phyloP scores from a whole-genome alignment of 2,888 invertebrate species.

The Blastobasis adustella region DNA sequence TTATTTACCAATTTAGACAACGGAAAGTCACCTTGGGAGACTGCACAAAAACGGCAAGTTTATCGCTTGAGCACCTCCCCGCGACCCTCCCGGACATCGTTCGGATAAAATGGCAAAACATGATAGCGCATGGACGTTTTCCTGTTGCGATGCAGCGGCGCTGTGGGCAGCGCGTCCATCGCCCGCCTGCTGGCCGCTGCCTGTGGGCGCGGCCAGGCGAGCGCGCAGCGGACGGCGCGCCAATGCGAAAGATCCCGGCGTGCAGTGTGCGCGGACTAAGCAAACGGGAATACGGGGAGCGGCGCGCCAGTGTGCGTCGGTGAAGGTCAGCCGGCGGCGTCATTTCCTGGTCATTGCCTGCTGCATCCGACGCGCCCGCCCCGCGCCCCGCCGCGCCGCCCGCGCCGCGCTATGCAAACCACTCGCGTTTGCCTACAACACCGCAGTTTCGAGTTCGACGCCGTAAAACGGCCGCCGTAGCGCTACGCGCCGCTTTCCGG shows the following conservation, averaged over 20 bases:
- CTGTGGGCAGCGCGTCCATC: not conserved
- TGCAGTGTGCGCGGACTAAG: slow-evolving; percentile 2
- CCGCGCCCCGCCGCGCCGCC: slow-evolving; percentile 11
- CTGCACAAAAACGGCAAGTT: slow-evolving; percentile 28
- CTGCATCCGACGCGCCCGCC: slow-evolving; percentile 37
- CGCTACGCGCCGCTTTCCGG: slow-evolving; percentile 51
- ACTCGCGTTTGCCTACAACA: not conserved
- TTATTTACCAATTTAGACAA: slow-evolving; percentile 15
- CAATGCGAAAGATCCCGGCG: not conserved
- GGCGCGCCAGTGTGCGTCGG: slow-evolving; percentile 26
- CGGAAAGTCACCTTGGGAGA: slow-evolving; percentile 49
- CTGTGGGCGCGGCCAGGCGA: not conserved
- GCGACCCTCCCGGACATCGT: slow-evolving; percentile 17
- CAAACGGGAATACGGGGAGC: slow-evolving; percentile 32
- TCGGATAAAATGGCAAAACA: not conserved
- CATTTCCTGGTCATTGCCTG: slow-evolving; percentile 73
- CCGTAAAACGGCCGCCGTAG: not conserved
- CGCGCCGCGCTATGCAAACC: slow-evolving; percentile 22
- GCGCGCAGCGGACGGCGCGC: not conserved
- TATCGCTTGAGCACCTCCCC: slow-evolving; percentile 30
- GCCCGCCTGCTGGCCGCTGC: not conserved
- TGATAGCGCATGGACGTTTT: not conserved
- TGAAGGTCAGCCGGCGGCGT: slow-evolving; percentile 71
- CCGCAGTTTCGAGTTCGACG: not conserved
- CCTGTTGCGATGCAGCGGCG: too few relatives aligned